Percentiles rank a stretch among this genome's conserved stretches.
Conservation (phyloP, 2,797 vertebrate species). For the Peromyscus attwateri region DNA sequence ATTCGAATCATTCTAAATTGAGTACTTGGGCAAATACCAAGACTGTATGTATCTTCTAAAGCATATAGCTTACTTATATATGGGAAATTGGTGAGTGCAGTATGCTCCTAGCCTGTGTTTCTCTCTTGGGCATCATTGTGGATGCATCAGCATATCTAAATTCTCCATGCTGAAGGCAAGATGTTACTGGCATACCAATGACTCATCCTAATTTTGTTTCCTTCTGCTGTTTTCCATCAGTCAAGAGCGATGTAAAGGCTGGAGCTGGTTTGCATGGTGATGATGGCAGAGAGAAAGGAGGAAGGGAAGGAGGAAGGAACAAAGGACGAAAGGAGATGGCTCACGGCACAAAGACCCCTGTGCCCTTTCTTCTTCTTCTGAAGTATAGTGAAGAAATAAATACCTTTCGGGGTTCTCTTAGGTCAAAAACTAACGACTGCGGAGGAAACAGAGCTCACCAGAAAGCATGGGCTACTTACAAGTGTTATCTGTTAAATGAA, state of each 20-base stretch:
- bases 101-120: constrained; percentile 32
- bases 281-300: not conserved
- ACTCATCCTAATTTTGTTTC: constrained; percentile 32
- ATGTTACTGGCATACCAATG: constrained; percentile 37
- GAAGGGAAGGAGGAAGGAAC: not conserved
- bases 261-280: not conserved
- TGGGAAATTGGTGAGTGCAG: constrained; percentile 24
- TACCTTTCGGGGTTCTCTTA: not conserved
- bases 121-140: constrained; percentile 54
- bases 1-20: not conserved
- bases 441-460: not conserved
- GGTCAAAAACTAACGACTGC: constrained; percentile 40
- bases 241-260: constrained; percentile 13
- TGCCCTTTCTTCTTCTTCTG: not conserved
- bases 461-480: constrained; percentile 29
- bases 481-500: constrained; percentile 53
- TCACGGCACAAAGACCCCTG: not conserved
- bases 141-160: constrained; percentile 14
- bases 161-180: constrained; percentile 14
- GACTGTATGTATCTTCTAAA: not conserved
- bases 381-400: not conserved
- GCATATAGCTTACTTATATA: not conserved
- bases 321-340: not conserved
- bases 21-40: constrained; percentile 55
- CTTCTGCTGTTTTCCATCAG: constrained; percentile 45